These are phyloP conservation scores for Cyclura pinguis DNA, from an alignment of 2,797 vertebrate species.

Conservation along the genomic window DNA sequence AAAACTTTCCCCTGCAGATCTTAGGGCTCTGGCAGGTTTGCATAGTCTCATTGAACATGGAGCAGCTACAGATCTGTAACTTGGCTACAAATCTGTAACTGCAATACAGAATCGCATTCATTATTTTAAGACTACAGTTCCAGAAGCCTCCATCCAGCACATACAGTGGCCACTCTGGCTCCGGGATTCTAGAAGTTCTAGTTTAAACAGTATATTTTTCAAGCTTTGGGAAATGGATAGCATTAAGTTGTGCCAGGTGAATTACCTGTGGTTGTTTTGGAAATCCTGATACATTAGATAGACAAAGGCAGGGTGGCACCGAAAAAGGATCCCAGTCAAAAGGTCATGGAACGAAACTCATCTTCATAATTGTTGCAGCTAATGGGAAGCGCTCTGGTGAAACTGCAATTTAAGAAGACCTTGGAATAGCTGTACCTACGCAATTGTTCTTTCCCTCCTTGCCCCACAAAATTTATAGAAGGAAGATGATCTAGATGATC, in stretches of 20 bases:
- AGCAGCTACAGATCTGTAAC: too few relatives aligned
- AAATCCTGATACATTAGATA: conserved; percentile 53
- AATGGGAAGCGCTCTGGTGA: conserved; percentile 24
- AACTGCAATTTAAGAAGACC: conserved; percentile 37
- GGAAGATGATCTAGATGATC: conserved; percentile 55
- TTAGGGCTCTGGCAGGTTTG: too few relatives aligned
- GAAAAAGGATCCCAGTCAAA: conserved; percentile 70
- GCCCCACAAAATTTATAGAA: conserved; percentile 40
- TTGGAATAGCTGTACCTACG: conserved; percentile 32
- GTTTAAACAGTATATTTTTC: too few relatives aligned
- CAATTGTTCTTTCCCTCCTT: neutral
- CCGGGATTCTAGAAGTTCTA: too few relatives aligned
- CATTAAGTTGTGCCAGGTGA: conserved; percentile 27
- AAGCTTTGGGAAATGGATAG: too few relatives aligned
- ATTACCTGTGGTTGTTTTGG: conserved; percentile 59
- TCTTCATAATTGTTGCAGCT: conserved; percentile 62
- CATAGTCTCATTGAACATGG: too few relatives aligned
- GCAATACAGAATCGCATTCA: too few relatives aligned
- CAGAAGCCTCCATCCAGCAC: too few relatives aligned
- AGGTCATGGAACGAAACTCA: conserved; percentile 58
- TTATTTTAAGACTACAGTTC: too few relatives aligned
- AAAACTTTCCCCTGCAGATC: too few relatives aligned
- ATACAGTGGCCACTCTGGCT: too few relatives aligned
- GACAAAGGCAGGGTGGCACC: conserved; percentile 43
- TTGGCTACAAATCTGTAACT: too few relatives aligned